phyloP scores from a whole-genome alignment of 1,140 invertebrate genomes.

The Drosophila oshimai region DNA sequence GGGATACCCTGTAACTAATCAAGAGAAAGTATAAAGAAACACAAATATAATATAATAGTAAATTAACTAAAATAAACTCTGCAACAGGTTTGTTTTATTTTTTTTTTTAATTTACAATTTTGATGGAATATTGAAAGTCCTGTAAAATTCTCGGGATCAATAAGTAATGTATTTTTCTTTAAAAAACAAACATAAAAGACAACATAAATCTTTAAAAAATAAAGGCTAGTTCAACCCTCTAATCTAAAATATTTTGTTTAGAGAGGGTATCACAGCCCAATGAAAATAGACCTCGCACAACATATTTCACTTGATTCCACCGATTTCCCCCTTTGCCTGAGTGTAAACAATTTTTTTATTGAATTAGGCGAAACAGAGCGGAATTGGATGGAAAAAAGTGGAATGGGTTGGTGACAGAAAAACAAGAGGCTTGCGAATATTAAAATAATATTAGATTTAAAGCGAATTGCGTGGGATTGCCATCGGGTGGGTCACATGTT shows the following conservation, averaged over 20 bases:
- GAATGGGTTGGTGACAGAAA: slow-evolving; percentile 27
- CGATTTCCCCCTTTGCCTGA: slow-evolving; percentile 40
- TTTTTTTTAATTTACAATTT: no score
- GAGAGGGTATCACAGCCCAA: slow-evolving; percentile 38
- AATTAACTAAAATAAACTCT: no score
- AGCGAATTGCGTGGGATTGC: slow-evolving; percentile 43
- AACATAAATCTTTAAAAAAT: no score
- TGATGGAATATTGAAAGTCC: no score
- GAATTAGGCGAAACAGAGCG: slow-evolving; percentile 40
- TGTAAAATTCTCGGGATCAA: no score
- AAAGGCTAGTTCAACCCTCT: no score
- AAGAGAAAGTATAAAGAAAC: not conserved
- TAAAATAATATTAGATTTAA: slow-evolving; percentile 60
- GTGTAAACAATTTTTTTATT: slow-evolving; percentile 75
- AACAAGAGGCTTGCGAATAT: slow-evolving; percentile 28
- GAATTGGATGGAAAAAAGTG: slow-evolving; percentile 4
- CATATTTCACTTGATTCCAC: slow-evolving; percentile 38
- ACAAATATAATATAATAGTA: no score
- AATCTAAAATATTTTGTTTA: not conserved
- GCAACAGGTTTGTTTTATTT: no score
- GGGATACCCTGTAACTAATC: slow-evolving; percentile 21
- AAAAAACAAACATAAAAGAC: no score
- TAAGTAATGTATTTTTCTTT: no score
- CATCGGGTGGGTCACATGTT: slow-evolving; percentile 64
- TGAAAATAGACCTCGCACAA: slow-evolving; percentile 43